Base-by-base conservation (phyloP, 2,113 vertebrate species). In the Spea bombifrons region DNA sequence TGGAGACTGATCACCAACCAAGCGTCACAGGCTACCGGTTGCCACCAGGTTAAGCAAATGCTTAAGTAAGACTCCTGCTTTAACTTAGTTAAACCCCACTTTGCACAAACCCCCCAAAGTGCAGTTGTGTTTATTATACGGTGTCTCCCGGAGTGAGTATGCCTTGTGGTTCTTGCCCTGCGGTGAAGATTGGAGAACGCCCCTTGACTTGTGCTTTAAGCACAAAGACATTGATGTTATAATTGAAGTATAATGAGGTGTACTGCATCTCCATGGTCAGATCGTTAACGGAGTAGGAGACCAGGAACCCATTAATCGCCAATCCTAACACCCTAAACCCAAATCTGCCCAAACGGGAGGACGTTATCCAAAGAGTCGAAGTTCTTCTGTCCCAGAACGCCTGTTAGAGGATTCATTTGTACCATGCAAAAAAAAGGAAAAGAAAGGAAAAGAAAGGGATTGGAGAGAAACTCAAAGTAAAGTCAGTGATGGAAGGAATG, bases 361-460 rank as follows among this genome's bases (percentile, higher is more conserved):
- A 4, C 55, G 55, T 67, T 52, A 63, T 52, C 64, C 61, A 66
- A 16, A 49, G 75, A 43, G 8, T 70, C 75, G 66, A 76, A 15
- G 8, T 68, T 74, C 71, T 74, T 80, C 78, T 61, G 71, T 49
- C 45, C 70, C 6, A 17, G 61, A 79, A 73, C 53, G 73, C 71
- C 78, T 80, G 78, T 80, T 80, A 80, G 78, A 80, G 63, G 65
- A 49, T 48, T 73, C 49, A 45, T 68, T 73, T 80, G 64, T 66
- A 74, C 71, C 78, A 80, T 80, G 78, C 78, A 17, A 16, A 74
- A 30, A 65, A 16, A 66, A 71, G 73, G 64, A 63, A 74, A 65
- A 16, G 73, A 9, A 50, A 68, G 74, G 71, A 52, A 59, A 68
- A 74, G 12, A 74, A 66, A 71, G 73, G 64, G 71, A 74, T 73